Percentiles rank a stretch among this genome's conserved stretches.
Conservation (phyloP, 2,797 vertebrate species). For the Myotis pilosus region DNA sequence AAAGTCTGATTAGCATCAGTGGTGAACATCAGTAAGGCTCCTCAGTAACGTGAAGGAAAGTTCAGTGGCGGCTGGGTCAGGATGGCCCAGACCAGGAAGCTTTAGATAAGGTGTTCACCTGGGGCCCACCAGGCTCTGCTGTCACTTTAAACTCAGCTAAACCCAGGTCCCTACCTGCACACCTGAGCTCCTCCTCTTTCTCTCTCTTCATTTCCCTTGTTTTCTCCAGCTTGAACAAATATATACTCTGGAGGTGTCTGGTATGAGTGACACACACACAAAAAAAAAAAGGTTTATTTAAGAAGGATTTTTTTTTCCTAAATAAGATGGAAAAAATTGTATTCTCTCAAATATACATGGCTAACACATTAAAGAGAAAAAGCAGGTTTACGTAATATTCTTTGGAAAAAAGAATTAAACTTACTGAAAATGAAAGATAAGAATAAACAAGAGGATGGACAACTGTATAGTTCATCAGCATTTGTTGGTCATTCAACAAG, state of each 20-base stretch:
- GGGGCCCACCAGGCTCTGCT: neutral
- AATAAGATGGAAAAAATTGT: neutral
- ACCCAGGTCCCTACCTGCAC: neutral
- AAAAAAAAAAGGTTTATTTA: neutral
- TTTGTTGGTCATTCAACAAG: constrained; percentile 1
- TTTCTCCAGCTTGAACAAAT: neutral
- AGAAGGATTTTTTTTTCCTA: neutral
- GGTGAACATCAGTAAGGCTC: neutral
- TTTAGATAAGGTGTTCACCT: neutral
- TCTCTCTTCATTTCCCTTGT: neutral
- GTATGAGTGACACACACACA: neutral
- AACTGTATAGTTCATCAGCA: neutral
- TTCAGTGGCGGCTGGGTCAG: neutral
- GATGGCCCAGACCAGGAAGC: neutral
- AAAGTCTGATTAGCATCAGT: neutral
- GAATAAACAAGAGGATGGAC: neutral
- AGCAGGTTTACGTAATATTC: neutral
- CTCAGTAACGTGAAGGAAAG: neutral
- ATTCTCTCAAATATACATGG: neutral
- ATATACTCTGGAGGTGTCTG: neutral
- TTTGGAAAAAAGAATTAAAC: neutral
- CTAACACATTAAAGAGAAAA: neutral
- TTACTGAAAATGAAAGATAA: neutral
- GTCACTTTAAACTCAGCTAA: neutral
- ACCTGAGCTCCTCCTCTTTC: neutral